Evolutionary conservation across 2,113 vertebrate species (phyloP), one percentile per base, ranked within the genome.

Genomic region (Trinectes maculatus): DNA sequence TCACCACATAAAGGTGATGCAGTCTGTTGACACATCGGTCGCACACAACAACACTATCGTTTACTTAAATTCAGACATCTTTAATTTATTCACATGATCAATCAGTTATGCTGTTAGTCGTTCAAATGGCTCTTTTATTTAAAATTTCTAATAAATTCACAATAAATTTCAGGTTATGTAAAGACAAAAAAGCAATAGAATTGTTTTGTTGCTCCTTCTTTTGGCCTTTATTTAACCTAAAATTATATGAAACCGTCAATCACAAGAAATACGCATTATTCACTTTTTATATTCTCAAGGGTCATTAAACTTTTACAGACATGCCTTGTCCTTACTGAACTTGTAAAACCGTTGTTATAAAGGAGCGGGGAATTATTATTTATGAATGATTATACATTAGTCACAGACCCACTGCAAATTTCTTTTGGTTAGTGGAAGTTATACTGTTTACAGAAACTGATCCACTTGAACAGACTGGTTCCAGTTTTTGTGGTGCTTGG

Each of bases 381-480:
- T 40, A 37, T 63, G 42, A 39, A 2, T 25, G 24, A 53, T 62
- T 40, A 19, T 8, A 3, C 48, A 40, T 71, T 39, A 47, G 40
- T 72, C 43, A 72, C 21, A 49, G 3, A 34, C 5, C 4, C 16
- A 2, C 13, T 29, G 8, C 11, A 29, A 28, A 42, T 28, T 36
- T 16, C 8, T 43, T n/a, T 43, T 33, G 36, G 26, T 57, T 19
- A 31, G 19, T 48, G 11, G 21, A 63, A 47, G 19, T 47, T 16
- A 11, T 8, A 5, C 26, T 24, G 42, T 71, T 56, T 43, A 48
- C 6, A 54, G 18, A 34, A 55, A 56, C 13, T 1, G 11, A 49
- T 48, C 26, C 8, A 40, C 11, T 43, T 28, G 15, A 16, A 7
- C 21, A 21, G 19, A 22, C 24, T 15, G 22, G n/a, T 36, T 33